phyloP scores from a whole-genome alignment of 2,888 invertebrate genomes.

The Drosophila siamana region DNA sequence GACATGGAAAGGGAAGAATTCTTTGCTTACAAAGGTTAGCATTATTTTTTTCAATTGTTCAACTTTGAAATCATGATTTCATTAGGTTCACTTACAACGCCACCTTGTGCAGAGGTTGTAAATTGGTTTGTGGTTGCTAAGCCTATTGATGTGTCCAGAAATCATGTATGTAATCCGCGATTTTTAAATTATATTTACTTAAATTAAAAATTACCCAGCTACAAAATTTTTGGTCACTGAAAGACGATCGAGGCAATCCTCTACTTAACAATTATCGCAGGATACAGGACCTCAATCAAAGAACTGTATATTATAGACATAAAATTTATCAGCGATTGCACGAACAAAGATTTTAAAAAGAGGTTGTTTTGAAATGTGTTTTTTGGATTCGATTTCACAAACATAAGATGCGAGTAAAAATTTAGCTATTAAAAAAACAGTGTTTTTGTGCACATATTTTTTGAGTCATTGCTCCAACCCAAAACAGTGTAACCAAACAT shows the following conservation, averaged over 20 bases:
- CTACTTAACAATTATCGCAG: slow-evolving; percentile 59
- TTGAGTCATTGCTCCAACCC: too few relatives aligned
- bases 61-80: background rate
- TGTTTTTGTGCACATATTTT: too few relatives aligned
- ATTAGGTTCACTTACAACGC: slow-evolving; percentile 65
- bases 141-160: slow-evolving; percentile 49
- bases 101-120: slow-evolving; percentile 62
- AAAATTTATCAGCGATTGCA: background rate
- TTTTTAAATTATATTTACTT: background rate
- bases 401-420: too few relatives aligned
- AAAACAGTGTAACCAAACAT: too few relatives aligned
- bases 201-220: slow-evolving; percentile 33
- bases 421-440: too few relatives aligned
- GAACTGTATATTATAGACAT: slow-evolving; percentile 42
- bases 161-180: slow-evolving; percentile 35
- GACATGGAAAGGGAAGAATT: slow-evolving; percentile 44
- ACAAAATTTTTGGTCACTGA: slow-evolving; percentile 54
- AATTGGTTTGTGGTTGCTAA: slow-evolving; percentile 66
- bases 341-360: background rate
- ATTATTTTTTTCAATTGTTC: background rate
- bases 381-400: too few relatives aligned
- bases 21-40: slow-evolving; percentile 57
- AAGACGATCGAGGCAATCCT: slow-evolving; percentile 43
- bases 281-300: slow-evolving; percentile 33
- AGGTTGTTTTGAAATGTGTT: too few relatives aligned